Base-by-base conservation (phyloP, 2,888 invertebrate species). In the Drosophila anomalata region DNA sequence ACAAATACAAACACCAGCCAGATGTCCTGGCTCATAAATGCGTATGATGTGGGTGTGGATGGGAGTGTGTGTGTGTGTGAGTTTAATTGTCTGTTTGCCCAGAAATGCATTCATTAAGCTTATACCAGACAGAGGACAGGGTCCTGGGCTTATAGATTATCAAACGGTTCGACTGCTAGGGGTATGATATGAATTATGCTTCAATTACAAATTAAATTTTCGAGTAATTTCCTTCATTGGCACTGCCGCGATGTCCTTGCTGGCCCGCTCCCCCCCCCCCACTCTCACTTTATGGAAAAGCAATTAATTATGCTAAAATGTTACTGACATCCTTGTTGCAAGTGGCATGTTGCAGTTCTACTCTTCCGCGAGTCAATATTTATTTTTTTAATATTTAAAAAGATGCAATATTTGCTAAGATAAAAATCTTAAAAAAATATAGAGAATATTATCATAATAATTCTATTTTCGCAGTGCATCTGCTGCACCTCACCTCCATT, bases 221-320 rank as follows among this genome's bases (percentile, higher is more conserved):
- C 74, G 56, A 73, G 73, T 67, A 59, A 73, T 72, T 67, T 67
- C 42, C 46, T 29, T 41, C 46, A 69, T 69, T 24, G 22, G 22
- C 22, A 24, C 5, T 24, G 22, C 4, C 17, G 17, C 17, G 17
- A 17, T 17, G 17, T 17, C 17, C 17, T 17, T 17, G 17, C 17
- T 17, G 17, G 17, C 17, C 17, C 1, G 17, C 17, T 17, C 4
- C 22, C 22, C 4, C 22, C 4, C 22, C 5, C 22, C 3, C 22
- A 2, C 22, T 22, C 29, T 29, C 29, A 7, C 9, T 53, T 17
- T 24, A 14, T 9, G 26, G 22, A 53, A 73, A 66, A 51, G 73
- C 73, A 59, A 73, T 73, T 73, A 73, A 73, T 73, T 73, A 73
- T 73, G 68, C 51, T 73, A 73, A 73, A 73, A 73, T 73, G 73